phyloP scores from a whole-genome alignment of 92 coral and sea anemone genomes.

The Galaxea fascicularis region DNA sequence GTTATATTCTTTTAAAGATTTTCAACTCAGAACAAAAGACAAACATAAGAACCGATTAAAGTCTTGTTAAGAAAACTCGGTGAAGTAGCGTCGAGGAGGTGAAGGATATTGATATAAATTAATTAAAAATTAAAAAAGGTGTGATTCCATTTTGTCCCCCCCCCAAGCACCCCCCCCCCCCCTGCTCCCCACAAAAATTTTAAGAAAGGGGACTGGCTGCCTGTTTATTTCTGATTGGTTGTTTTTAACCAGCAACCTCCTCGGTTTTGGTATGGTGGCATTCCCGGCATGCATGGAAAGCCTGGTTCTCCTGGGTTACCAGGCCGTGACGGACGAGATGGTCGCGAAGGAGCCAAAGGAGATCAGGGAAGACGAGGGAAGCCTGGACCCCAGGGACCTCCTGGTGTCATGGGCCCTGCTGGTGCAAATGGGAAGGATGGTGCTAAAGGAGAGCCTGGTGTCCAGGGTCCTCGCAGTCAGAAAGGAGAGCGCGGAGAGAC shows the following conservation, averaged over 20 bases:
- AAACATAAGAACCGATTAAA: neutral
- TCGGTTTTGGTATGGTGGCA: neutral
- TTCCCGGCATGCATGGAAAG: slow-evolving; percentile 6
- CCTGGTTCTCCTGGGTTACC: slow-evolving; percentile 5
- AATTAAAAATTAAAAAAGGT: too few relatives aligned
- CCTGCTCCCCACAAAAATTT: too few relatives aligned
- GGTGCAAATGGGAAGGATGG: neutral
- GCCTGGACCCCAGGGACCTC: neutral
- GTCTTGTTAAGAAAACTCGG: neutral
- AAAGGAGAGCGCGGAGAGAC: neutral
- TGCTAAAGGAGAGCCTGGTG: neutral
- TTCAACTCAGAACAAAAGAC: too few relatives aligned
- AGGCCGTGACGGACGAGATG: slow-evolving; percentile 18
- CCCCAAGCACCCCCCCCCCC: too few relatives aligned
- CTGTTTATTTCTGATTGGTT: too few relatives aligned
- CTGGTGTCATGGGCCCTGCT: neutral
- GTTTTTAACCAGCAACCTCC: neutral
- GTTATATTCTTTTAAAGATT: too few relatives aligned
- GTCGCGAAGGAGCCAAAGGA: neutral
- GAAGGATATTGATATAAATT: too few relatives aligned
- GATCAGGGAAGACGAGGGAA: neutral
- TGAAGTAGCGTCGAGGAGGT: too few relatives aligned
- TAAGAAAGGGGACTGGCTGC: too few relatives aligned
- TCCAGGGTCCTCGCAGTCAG: neutral
- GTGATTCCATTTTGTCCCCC: too few relatives aligned